phyloP scores from a whole-genome alignment of 2,113 vertebrate genomes.

The Fregetta grallaria region DNA sequence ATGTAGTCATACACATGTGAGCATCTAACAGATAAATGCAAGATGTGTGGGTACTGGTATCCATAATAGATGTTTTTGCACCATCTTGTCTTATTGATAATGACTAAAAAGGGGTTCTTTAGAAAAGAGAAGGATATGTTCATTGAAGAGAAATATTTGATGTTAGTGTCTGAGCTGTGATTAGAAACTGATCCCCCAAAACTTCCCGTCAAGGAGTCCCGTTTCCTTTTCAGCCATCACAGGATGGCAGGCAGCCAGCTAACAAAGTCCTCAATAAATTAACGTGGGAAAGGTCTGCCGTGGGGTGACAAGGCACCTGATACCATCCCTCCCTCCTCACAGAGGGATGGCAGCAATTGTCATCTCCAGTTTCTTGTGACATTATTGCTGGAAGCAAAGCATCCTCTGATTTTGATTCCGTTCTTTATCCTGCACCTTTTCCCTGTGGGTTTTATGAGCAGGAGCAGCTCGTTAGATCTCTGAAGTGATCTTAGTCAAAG shows the following conservation, averaged over 20 bases:
- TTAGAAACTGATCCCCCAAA: not conserved
- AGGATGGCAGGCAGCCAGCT: not conserved
- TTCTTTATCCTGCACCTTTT: not conserved
- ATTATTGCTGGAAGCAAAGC: not conserved
- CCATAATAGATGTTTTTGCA: not conserved
- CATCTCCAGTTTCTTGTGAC: not conserved
- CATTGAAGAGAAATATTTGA: not conserved
- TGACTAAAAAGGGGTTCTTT: not conserved
- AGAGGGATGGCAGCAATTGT: not conserved
- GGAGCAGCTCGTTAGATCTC: not conserved
- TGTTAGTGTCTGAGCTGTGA: not conserved
- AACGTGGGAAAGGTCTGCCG: not conserved
- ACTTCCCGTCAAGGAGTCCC: not conserved
- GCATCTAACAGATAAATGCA: not conserved
- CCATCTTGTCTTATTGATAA: not conserved
- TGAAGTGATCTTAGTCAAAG: not conserved
- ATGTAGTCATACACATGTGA: not conserved
- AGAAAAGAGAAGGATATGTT: not conserved
- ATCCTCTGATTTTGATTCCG: not conserved
- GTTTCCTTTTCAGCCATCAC: not conserved
- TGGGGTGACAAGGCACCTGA: not conserved
- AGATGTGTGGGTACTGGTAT: not conserved
- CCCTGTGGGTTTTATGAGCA: not conserved
- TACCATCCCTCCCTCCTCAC: not conserved
- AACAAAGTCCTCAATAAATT: not conserved